Conservation (phyloP, 1,140 invertebrate genomes). For the Tetragnatha versicolor region DNA sequence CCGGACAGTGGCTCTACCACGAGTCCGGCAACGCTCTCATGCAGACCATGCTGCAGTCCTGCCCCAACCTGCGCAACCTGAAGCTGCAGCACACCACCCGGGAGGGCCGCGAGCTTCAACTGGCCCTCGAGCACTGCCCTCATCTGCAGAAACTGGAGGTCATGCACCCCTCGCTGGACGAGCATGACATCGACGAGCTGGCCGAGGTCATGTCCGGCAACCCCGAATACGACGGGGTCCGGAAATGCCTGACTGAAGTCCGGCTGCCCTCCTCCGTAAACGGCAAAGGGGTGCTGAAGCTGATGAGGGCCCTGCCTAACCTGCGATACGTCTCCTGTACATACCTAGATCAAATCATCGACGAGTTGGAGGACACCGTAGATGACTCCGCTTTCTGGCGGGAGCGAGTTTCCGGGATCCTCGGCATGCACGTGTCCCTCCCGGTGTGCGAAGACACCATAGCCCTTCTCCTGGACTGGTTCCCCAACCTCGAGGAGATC, state of each 20-base stretch:
- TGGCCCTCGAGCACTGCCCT: slow-evolving; percentile 48
- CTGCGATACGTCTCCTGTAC: slow-evolving; percentile 52
- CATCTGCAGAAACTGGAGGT: slow-evolving; percentile 55
- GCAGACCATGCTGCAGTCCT: slow-evolving; percentile 22
- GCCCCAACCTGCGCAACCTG: slow-evolving; percentile 47
- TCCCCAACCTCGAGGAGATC: slow-evolving; percentile 55
- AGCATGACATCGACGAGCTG: slow-evolving; percentile 50
- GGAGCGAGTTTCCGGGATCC: slow-evolving; percentile 19
- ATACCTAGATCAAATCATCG: slow-evolving; percentile 55
- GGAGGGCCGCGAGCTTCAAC: slow-evolving; percentile 46
- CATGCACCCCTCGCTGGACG: slow-evolving; percentile 56
- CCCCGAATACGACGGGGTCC: neutral
- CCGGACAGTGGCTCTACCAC: slow-evolving; percentile 56
- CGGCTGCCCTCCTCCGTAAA: slow-evolving; percentile 57
- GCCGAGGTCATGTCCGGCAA: neutral
- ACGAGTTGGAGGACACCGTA: slow-evolving; percentile 19
- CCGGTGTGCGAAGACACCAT: slow-evolving; percentile 55
- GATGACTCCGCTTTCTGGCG: slow-evolving; percentile 27
- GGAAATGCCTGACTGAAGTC: slow-evolving; percentile 35
- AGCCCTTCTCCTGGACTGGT: slow-evolving; percentile 47
- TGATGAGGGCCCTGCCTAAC: slow-evolving; percentile 54
- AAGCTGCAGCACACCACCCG: slow-evolving; percentile 53
- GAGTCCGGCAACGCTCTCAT: slow-evolving; percentile 3
- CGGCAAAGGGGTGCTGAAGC: slow-evolving; percentile 48
- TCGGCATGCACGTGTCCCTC: slow-evolving; percentile 43